phyloP scores from a whole-genome alignment of 2,888 invertebrate species.

The Aquatica leii region DNA sequence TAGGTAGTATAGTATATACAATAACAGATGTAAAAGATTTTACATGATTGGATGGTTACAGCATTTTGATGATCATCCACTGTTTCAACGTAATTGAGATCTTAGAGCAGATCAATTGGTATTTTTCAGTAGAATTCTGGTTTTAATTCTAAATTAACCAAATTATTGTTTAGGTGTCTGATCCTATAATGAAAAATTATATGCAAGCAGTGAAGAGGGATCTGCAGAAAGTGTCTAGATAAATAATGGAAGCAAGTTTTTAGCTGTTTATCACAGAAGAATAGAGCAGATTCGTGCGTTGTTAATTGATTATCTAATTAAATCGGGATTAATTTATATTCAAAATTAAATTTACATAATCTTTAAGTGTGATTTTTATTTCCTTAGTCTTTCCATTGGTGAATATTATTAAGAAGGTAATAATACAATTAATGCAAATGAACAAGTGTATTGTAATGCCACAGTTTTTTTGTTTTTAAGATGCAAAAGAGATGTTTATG shows the following conservation, averaged over 20 bases:
- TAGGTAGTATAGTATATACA: slow-evolving; percentile 90
- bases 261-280: slow-evolving; percentile 89
- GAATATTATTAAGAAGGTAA: too few species aligned
- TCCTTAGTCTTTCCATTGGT: too few species aligned
- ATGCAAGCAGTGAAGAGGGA: slow-evolving; percentile 97
- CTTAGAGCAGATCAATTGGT: slow-evolving; percentile 88
- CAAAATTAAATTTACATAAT: too few species aligned
- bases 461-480: too few species aligned
- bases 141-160: too few species aligned
- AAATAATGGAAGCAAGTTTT: slow-evolving; percentile 91
- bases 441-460: too few species aligned
- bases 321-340: too few species aligned
- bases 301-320: too few species aligned
- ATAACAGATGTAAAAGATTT: slow-evolving; percentile 97
- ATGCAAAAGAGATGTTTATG: too few species aligned
- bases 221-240: slow-evolving; percentile 95
- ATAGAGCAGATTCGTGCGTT: slow-evolving; percentile 65
- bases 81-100: slow-evolving; percentile 79
- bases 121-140: too few species aligned
- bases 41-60: slow-evolving; percentile 97
- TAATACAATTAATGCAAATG: too few species aligned
- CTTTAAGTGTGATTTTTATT: too few species aligned
- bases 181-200: slow-evolving; percentile 89
- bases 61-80: slow-evolving; percentile 89
- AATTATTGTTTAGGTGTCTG: slow-evolving; percentile 67